These are phyloP conservation scores for Mustela nigripes DNA, from an alignment of 2,113 vertebrate species.

Conservation along the genomic window DNA sequence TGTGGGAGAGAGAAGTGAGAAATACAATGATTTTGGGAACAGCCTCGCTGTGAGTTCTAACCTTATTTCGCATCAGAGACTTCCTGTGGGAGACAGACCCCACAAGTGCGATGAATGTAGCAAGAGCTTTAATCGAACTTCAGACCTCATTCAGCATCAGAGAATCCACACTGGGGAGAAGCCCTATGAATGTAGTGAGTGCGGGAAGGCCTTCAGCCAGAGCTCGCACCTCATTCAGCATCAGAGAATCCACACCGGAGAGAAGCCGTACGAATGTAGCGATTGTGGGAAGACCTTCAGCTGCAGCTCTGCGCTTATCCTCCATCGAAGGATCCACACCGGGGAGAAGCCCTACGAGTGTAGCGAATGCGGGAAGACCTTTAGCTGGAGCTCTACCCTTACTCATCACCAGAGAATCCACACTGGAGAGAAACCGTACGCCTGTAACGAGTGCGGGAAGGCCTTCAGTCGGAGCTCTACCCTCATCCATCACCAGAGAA, in stretches of 20 bases:
- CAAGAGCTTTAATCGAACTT: slow-evolving; percentile 86
- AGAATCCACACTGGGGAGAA: slow-evolving; percentile 86
- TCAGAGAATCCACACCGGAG: slow-evolving; percentile 86
- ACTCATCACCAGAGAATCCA: slow-evolving; percentile 90
- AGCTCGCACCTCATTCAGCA: slow-evolving; percentile 86
- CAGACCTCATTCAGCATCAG: slow-evolving; percentile 85
- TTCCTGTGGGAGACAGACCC: slow-evolving; percentile 78
- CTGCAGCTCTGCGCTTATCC: slow-evolving; percentile 85
- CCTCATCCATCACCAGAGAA: slow-evolving; percentile 85
- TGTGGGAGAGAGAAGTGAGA: slow-evolving; percentile 63
- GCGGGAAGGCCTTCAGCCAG: slow-evolving; percentile 86
- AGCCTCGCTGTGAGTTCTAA: slow-evolving; percentile 67
- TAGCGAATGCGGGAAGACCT: slow-evolving; percentile 84
- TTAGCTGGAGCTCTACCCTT: slow-evolving; percentile 86
- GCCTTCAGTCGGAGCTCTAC: slow-evolving; percentile 85
- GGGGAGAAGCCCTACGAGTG: slow-evolving; percentile 87
- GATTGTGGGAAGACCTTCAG: slow-evolving; percentile 87
- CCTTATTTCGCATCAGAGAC: slow-evolving; percentile 75
- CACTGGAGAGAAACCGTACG: slow-evolving; percentile 91
- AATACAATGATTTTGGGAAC: slow-evolving; percentile 59
- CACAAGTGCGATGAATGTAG: slow-evolving; percentile 85
- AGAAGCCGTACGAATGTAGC: slow-evolving; percentile 85
- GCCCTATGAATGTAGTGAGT: slow-evolving; percentile 85
- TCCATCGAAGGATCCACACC: slow-evolving; percentile 85
- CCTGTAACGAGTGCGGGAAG: slow-evolving; percentile 88